Percentiles rank a stretch among this genome's conserved stretches.
Evolutionary conservation across 2,797 vertebrate species (phyloP).

Genomic region (Oryzias sinensis): DNA sequence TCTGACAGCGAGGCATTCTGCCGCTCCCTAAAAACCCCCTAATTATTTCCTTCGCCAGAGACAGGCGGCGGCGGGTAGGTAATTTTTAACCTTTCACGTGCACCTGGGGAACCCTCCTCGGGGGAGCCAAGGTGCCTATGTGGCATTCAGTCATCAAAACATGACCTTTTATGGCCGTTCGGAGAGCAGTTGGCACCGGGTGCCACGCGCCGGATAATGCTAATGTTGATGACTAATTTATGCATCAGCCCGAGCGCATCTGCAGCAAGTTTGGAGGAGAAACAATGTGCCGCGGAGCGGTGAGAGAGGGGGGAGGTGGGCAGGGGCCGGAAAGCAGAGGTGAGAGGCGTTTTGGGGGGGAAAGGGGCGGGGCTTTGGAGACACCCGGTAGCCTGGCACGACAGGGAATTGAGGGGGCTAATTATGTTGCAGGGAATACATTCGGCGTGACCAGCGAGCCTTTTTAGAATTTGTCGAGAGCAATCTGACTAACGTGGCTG

Average conservation of each 20-base stretch:
- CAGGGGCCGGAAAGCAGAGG: conserved; percentile 58
- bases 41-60: conserved; percentile 99
- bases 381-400: conserved; percentile 54
- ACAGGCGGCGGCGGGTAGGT: conserved; percentile 94
- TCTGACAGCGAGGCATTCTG: conserved; percentile 92
- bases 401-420: conserved; percentile 73
- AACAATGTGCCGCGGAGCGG: conserved; percentile 62
- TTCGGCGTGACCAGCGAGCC: conserved; percentile 74
- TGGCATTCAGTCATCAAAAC: conserved; percentile 99
- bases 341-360: conserved; percentile 73
- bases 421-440: conserved; percentile 81
- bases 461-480: conserved; percentile 76
- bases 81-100: conserved; percentile 99
- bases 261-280: conserved; percentile 83
- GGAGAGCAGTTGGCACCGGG: conserved; percentile 97
- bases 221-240: conserved; percentile 98
- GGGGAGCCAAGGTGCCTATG: conserved; percentile 99
- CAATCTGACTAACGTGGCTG: conserved; percentile 75
- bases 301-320: conserved; percentile 32
- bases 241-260: conserved; percentile 85
- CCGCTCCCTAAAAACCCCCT: conserved; percentile 92
- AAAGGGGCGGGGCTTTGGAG: conserved; percentile 56
- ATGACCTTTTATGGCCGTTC: conserved; percentile 99
- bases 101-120: conserved; percentile 99
- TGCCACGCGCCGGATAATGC: conserved; percentile 88